phyloP scores from a whole-genome alignment of 2,113 vertebrate genomes.

The Plecotus auritus region DNA sequence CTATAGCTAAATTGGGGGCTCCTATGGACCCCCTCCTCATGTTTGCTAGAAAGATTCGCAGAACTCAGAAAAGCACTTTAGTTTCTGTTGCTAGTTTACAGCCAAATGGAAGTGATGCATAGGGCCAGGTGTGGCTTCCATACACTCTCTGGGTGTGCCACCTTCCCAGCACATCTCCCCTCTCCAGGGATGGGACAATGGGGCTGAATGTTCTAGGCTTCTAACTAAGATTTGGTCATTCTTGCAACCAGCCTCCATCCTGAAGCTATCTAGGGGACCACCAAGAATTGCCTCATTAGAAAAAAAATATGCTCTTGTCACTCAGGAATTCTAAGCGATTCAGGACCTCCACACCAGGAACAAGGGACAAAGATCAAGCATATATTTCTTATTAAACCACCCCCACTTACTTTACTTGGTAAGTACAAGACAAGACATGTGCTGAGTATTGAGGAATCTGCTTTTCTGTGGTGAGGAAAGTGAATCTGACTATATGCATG shows the following conservation, averaged over 20 bases:
- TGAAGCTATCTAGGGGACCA: not conserved
- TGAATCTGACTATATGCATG: not conserved
- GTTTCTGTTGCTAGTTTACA: not conserved
- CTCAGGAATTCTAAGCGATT: not conserved
- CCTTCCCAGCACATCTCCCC: not conserved
- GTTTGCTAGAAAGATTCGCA: not conserved
- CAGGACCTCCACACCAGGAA: not conserved
- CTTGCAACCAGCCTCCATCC: not conserved
- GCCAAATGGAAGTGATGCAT: not conserved
- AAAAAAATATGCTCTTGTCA: not conserved
- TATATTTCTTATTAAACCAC: not conserved
- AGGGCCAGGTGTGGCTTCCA: not conserved
- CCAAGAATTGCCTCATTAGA: not conserved
- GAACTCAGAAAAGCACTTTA: not conserved
- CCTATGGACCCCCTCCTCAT: not conserved
- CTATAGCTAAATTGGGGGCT: not conserved
- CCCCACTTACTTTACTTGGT: not conserved
- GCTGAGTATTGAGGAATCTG: not conserved
- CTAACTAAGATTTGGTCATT: not conserved
- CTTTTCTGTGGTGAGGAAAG: not conserved
- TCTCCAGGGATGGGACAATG: rapidly evolving
- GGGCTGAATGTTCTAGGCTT: not conserved
- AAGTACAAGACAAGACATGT: not conserved
- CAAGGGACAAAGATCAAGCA: not conserved
- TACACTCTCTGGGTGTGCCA: rapidly evolving